These are phyloP conservation scores for Peromyscus nudipes DNA, from an alignment of 2,797 vertebrate genomes.

Conservation along the genomic window DNA sequence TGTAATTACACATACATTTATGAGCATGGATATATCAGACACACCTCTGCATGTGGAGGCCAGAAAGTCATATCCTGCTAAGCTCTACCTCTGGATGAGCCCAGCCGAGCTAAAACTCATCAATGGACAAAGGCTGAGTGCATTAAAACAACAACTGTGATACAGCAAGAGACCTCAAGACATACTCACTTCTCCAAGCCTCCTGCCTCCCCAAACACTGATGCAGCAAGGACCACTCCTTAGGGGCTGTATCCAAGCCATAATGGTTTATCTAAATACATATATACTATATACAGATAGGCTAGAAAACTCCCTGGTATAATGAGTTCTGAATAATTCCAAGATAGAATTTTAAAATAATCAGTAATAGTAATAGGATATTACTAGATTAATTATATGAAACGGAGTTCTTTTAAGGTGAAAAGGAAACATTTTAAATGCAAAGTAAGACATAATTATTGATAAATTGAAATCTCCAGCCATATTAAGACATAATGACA, in stretches of 20 bases:
- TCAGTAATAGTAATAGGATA: neutral
- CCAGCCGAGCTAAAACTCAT: neutral
- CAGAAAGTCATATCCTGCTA: too few relatives aligned
- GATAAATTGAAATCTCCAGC: neutral
- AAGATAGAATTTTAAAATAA: neutral
- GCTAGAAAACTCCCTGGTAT: neutral
- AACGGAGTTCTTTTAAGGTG: neutral
- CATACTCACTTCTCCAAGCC: neutral
- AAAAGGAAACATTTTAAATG: constrained; percentile 34
- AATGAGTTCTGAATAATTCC: neutral
- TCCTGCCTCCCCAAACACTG: neutral
- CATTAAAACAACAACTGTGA: neutral
- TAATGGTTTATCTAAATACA: too few relatives aligned
- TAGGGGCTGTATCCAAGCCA: neutral
- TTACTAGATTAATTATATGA: constrained; percentile 31
- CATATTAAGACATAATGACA: constrained; percentile 8
- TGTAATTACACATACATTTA: neutral
- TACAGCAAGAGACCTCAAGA: neutral
- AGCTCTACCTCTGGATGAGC: neutral
- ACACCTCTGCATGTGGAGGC: too few relatives aligned
- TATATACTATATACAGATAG: neutral
- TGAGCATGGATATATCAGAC: constrained; percentile 21
- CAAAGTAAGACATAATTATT: constrained; percentile 22
- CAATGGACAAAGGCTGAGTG: neutral
- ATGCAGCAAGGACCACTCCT: neutral